Conservation (phyloP, 1,140 invertebrate genomes). For the Limonius californicus region DNA sequence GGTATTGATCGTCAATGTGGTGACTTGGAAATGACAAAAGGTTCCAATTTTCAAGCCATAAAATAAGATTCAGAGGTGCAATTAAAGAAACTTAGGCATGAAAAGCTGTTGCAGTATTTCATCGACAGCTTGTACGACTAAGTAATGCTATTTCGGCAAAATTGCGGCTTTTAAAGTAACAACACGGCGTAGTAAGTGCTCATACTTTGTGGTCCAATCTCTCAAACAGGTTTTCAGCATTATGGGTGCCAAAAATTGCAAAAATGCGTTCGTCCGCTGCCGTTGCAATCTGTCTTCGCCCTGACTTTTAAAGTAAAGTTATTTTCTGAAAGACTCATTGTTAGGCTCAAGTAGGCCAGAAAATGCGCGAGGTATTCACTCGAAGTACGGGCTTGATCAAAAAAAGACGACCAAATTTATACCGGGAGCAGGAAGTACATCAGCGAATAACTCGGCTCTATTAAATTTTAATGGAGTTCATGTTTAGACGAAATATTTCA, state of each 20-base stretch:
- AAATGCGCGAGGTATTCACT: constrained; percentile 22
- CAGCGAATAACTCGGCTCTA: background rate
- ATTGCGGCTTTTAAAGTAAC: constrained; percentile 26
- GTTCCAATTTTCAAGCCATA: no score
- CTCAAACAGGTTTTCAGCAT: constrained; percentile 12
- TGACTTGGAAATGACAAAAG: no score
- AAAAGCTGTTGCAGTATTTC: background rate
- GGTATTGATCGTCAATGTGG: no score
- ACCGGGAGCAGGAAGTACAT: background rate
- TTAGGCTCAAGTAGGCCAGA: constrained; percentile 22
- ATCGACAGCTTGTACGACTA: constrained; percentile 6
- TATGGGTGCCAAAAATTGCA: constrained; percentile 15
- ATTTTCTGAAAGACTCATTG: constrained; percentile 26
- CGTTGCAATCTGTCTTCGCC: constrained; percentile 22
- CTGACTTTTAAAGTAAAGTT: constrained; percentile 20
- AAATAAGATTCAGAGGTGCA: no score
- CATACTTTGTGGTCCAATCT: constrained; percentile 13
- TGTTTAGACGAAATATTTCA: constrained; percentile 12
- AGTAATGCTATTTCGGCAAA: constrained; percentile 23
- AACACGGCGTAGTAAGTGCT: constrained; percentile 16
- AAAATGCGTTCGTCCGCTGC: constrained; percentile 20
- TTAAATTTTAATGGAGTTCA: constrained; percentile 15
- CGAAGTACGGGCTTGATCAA: background rate
- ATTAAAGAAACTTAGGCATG: no score
- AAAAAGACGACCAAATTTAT: constrained; percentile 12